These are phyloP conservation scores for Dipodomys stephensi DNA, from an alignment of 2,113 vertebrate species.

Conservation along the genomic window DNA sequence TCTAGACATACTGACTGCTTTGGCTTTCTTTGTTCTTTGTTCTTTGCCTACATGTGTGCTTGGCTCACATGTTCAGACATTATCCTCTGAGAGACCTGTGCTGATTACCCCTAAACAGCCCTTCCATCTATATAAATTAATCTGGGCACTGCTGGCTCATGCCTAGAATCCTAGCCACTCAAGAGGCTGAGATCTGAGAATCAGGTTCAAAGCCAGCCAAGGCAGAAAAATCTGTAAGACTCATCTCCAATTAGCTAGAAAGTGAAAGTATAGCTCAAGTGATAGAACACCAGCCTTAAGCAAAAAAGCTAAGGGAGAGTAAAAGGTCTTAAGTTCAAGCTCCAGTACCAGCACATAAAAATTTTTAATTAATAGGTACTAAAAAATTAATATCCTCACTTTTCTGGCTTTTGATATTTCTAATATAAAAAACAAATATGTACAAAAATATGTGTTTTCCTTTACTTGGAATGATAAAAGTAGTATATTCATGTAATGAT, in stretches of 20 bases:
- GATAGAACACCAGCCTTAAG: too few relatives aligned
- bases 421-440: not conserved
- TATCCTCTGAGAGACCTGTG: not conserved
- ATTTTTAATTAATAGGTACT: too few relatives aligned
- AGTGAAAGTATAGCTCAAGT: too few relatives aligned
- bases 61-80: not conserved
- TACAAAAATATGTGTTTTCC: not conserved
- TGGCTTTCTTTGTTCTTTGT: not conserved
- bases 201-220: too few relatives aligned
- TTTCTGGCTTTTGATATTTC: not conserved
- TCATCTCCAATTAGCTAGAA: too few relatives aligned
- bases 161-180: too few relatives aligned
- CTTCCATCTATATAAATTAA: not conserved
- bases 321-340: too few relatives aligned
- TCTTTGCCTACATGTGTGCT: not conserved
- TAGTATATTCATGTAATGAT: not conserved
- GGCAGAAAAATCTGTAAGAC: too few relatives aligned
- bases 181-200: too few relatives aligned
- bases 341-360: too few relatives aligned
- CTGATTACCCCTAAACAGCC: not conserved
- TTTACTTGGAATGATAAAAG: slow-evolving; percentile 5
- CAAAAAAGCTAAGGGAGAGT: too few relatives aligned
- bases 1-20: not conserved
- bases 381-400: not conserved
- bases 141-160: too few relatives aligned